phyloP scores from a whole-genome alignment of 2,888 invertebrate species.

The Lysandra bellargus region DNA sequence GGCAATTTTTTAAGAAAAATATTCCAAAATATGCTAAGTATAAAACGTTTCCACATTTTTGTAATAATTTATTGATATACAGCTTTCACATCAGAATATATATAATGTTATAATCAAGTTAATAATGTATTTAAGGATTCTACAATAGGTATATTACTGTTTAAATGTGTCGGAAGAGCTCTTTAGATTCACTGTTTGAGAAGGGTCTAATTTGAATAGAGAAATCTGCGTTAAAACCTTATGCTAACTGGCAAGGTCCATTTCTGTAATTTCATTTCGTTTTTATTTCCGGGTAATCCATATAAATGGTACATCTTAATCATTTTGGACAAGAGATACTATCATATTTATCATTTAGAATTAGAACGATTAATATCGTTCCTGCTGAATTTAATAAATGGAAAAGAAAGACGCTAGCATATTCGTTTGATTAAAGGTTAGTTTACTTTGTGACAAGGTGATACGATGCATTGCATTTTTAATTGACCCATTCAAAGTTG shows the following conservation, averaged over 20 bases:
- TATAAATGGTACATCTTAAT: neutral
- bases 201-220: slow-evolving; percentile 17
- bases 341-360: no score
- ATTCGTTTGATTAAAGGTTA: neutral
- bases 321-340: neutral
- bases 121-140: neutral
- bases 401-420: neutral
- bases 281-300: neutral
- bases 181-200: neutral
- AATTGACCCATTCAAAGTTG: neutral
- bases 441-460: neutral
- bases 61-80: no score
- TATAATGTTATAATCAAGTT: neutral
- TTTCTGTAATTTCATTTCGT: neutral
- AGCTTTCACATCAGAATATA: no score
- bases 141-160: neutral
- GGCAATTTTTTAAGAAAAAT: neutral
- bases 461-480: neutral
- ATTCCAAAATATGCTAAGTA: neutral
- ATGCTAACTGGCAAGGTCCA: slow-evolving; percentile 1
- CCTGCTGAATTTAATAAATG: neutral
- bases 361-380: neutral
- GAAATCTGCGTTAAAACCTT: slow-evolving; percentile 16
- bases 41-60: no score
- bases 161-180: neutral